phyloP scores from a whole-genome alignment of 1,140 invertebrate species.

The Cyrtorhinus lividipennis region DNA sequence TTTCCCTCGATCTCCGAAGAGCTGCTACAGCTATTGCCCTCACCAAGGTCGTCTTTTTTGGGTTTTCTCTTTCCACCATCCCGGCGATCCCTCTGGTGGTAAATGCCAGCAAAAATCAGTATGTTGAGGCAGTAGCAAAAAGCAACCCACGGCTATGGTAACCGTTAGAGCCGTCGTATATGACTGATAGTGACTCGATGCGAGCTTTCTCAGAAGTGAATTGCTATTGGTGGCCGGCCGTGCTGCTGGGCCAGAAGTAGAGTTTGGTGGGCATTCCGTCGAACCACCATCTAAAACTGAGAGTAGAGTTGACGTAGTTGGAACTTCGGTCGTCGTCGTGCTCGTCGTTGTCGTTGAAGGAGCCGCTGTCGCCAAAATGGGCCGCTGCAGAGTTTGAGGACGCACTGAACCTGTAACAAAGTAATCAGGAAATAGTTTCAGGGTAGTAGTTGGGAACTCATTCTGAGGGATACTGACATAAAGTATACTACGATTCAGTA shows the following conservation, averaged over 20 bases:
- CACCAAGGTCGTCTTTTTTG: slow-evolving; percentile 42
- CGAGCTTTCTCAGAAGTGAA: slow-evolving; percentile 52
- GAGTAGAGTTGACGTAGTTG: slow-evolving; percentile 28
- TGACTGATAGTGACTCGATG: slow-evolving; percentile 64
- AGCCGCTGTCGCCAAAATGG: slow-evolving; percentile 32
- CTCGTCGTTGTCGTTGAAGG: slow-evolving; percentile 32
- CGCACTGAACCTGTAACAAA: slow-evolving; percentile 44
- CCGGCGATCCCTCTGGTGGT: slow-evolving; percentile 66
- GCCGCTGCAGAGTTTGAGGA: slow-evolving; percentile 47
- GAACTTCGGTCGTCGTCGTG: slow-evolving; percentile 30
- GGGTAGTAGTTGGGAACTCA: neutral
- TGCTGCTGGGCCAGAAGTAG: slow-evolving; percentile 30
- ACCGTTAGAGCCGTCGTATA: slow-evolving; percentile 83
- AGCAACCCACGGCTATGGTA: slow-evolving; percentile 82
- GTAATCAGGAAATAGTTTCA: no score
- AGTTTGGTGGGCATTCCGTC: slow-evolving; percentile 52
- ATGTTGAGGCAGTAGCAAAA: slow-evolving; percentile 77
- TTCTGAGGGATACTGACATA: no score
- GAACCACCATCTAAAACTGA: slow-evolving; percentile 32
- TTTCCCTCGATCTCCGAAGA: slow-evolving; percentile 40
- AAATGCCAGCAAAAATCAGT: slow-evolving; percentile 86
- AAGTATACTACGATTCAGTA: no score
- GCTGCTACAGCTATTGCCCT: slow-evolving; percentile 40
- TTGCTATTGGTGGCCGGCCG: slow-evolving; percentile 36
- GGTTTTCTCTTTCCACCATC: slow-evolving; percentile 47